Conservation (phyloP, 1,140 invertebrate genomes). For the Paralvinella palmiformis region DNA sequence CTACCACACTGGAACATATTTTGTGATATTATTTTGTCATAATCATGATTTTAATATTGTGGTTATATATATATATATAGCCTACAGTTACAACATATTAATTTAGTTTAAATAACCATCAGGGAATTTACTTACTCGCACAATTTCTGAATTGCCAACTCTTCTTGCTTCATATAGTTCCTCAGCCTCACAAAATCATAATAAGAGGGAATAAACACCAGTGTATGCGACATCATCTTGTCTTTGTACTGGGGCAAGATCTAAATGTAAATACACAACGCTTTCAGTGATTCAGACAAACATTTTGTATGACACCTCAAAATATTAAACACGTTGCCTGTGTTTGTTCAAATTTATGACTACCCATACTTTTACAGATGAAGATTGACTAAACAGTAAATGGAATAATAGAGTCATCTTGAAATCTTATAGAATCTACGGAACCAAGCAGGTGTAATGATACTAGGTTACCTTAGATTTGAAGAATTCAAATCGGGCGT, state of each 20-base stretch:
- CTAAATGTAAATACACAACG: slow-evolving; percentile 26
- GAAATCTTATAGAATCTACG: neutral
- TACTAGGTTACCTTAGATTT: slow-evolving; percentile 57
- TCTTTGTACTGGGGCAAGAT: slow-evolving; percentile 77
- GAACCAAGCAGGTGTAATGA: neutral
- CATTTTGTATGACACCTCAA: neutral
- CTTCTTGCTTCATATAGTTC: slow-evolving; percentile 87
- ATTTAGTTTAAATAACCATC: neutral
- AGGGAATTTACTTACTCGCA: slow-evolving; percentile 46
- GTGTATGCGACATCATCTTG: slow-evolving; percentile 71
- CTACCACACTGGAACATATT: no score
- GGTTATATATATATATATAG: no score
- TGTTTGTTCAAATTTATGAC: neutral
- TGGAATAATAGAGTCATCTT: neutral
- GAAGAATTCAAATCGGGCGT: slow-evolving; percentile 84
- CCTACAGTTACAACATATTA: no score
- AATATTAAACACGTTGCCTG: neutral
- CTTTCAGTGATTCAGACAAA: neutral
- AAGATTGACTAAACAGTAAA: neutral
- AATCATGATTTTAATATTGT: no score
- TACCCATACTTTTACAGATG: neutral
- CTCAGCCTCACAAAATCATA: slow-evolving; percentile 89
- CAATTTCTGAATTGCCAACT: slow-evolving; percentile 67
- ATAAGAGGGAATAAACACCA: slow-evolving; percentile 90
- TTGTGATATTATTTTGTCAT: no score